Conservation (phyloP, 2,797 vertebrate genomes). For the Arrhamphus sclerolepis region DNA sequence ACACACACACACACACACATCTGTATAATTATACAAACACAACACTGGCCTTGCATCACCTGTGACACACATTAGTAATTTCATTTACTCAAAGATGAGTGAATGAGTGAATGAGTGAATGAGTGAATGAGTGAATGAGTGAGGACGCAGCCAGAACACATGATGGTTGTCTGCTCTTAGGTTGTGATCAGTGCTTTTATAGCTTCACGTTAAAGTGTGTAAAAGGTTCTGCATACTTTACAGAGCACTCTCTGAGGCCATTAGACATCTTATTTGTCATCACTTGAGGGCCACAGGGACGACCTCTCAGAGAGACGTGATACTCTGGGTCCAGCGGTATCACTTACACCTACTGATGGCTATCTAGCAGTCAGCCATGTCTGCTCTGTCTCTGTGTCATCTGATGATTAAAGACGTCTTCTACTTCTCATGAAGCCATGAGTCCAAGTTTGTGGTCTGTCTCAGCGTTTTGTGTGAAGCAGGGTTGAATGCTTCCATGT, state of each 20-base stretch:
- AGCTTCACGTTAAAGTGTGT: constrained; percentile 10
- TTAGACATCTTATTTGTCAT: constrained; percentile 47
- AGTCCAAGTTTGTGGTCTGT: constrained; percentile 29
- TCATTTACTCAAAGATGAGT: too few relatives aligned
- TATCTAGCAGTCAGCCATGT: constrained; percentile 58
- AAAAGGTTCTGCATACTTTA: constrained; percentile 5
- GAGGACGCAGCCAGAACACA: too few relatives aligned
- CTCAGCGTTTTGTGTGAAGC: constrained; percentile 40
- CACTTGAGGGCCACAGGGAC: constrained; percentile 51
- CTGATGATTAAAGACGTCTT: constrained; percentile 59
- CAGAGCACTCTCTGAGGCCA: constrained; percentile 17
- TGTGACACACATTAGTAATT: too few relatives aligned
- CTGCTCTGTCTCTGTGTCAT: constrained; percentile 51
- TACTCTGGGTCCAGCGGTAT: constrained; percentile 52
- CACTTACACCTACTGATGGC: constrained; percentile 65
- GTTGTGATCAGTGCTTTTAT: constrained; percentile 18
- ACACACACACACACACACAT: too few relatives aligned
- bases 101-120: too few relatives aligned
- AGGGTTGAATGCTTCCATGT: constrained; percentile 31
- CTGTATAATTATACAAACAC: too few relatives aligned
- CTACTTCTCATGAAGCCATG: constrained; percentile 52
- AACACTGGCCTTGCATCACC: too few relatives aligned
- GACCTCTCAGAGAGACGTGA: constrained; percentile 49
- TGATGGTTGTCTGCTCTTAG: constrained; percentile 18
- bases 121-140: too few relatives aligned